Evolutionary conservation across 1,140 invertebrate genomes (phyloP).

Genomic region (Diabrotica undecimpunctata): DNA sequence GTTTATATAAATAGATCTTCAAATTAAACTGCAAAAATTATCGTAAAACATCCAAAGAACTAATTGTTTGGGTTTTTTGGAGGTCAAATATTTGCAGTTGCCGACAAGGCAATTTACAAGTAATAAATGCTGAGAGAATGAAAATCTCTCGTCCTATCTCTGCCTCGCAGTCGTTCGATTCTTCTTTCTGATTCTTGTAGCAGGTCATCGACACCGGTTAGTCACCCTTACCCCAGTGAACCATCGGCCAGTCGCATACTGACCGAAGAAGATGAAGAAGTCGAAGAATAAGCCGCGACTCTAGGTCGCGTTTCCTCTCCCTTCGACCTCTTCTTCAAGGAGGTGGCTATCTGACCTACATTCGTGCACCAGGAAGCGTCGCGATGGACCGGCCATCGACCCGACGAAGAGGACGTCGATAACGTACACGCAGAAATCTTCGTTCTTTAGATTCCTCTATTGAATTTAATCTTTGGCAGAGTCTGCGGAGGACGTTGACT

Average conservation of each 20-base stretch:
- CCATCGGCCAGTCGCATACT: slow-evolving; percentile 46
- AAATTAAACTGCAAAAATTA: too few relatives aligned
- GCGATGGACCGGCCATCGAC: slow-evolving; percentile 36
- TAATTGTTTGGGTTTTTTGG: too few relatives aligned
- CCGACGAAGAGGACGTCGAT: background rate
- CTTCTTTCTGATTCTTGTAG: background rate
- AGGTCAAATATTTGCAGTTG: too few relatives aligned
- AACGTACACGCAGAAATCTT: slow-evolving; percentile 2
- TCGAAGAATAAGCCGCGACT: slow-evolving; percentile 21
- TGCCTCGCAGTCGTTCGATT: background rate
- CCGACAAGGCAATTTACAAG: too few relatives aligned
- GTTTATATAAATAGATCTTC: too few relatives aligned
- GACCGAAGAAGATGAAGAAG: slow-evolving; percentile 32
- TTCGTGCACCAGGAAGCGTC: slow-evolving; percentile 45
- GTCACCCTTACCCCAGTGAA: slow-evolving; percentile 48
- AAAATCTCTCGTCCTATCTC: background rate
- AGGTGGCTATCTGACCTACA: slow-evolving; percentile 44
- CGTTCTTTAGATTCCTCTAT: background rate
- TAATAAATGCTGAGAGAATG: too few relatives aligned
- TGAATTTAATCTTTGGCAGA: background rate
- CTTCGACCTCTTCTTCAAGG: slow-evolving; percentile 24
- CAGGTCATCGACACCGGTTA: slow-evolving; percentile 41
- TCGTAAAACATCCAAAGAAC: too few relatives aligned
- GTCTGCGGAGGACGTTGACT: background rate
- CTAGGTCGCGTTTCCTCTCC: slow-evolving; percentile 32